phyloP scores from a whole-genome alignment of 2,113 vertebrate genomes.

The Heterotilapia buettikoferi region DNA sequence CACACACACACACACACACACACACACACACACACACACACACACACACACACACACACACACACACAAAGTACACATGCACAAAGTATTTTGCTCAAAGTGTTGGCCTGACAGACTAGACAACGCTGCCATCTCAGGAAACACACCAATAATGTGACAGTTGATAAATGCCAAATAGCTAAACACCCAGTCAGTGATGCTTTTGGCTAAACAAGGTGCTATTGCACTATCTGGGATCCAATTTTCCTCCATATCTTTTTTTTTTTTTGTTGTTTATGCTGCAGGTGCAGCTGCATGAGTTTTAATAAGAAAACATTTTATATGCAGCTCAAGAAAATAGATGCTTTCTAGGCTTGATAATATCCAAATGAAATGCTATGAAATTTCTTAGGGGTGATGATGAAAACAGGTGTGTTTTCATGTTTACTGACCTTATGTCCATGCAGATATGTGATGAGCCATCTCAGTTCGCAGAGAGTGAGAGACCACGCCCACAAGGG shows the following conservation, averaged over 20 bases:
- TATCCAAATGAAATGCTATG: neutral
- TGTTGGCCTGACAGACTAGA: neutral
- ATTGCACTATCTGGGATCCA: neutral
- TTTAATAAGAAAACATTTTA: neutral
- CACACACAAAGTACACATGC: neutral
- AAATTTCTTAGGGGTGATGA: neutral
- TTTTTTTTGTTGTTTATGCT: neutral
- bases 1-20: neutral
- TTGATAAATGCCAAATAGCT: neutral
- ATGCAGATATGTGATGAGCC: conserved; percentile 80
- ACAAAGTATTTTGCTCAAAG: neutral
- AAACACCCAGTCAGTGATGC: neutral
- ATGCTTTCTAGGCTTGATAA: neutral
- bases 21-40: neutral
- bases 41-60: neutral
- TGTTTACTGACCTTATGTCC: neutral
- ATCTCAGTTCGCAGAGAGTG: conserved; percentile 71
- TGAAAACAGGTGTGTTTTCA: neutral
- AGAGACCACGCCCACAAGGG: conserved; percentile 91
- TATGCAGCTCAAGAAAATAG: neutral
- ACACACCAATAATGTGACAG: neutral
- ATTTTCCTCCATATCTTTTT: neutral
- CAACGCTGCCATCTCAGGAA: neutral
- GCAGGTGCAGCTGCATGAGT: neutral
- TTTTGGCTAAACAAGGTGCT: neutral